Conservation (phyloP, 2,113 vertebrate genomes). For the Pteropus alecto region DNA sequence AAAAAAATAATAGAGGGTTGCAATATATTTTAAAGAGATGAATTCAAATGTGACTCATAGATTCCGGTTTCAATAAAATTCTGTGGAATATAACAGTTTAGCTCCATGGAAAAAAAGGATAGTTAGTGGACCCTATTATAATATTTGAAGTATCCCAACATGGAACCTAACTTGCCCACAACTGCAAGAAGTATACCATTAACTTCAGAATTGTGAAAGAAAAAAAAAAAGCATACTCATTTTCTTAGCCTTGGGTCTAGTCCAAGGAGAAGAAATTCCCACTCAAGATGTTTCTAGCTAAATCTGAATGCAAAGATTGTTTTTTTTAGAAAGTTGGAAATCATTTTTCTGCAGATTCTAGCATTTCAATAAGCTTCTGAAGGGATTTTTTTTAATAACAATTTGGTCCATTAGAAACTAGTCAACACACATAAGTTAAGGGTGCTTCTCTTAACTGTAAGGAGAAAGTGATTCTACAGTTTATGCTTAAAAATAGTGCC, state of each 20-base stretch:
- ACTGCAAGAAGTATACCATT: constrained; percentile 53
- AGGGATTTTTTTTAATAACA: background rate
- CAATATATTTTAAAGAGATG: constrained; percentile 65
- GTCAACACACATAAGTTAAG: background rate
- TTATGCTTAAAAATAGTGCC: background rate
- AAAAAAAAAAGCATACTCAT: background rate
- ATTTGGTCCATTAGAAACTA: constrained; percentile 4
- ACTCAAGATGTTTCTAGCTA: constrained; percentile 30
- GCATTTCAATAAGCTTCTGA: background rate
- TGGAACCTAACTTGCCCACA: constrained; percentile 64
- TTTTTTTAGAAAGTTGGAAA: constrained; percentile 36
- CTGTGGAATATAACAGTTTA: constrained; percentile 35
- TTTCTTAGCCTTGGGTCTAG: constrained; percentile 12
- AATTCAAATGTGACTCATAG: constrained; percentile 61
- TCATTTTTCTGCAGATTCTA: background rate
- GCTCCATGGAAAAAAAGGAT: constrained; percentile 43
- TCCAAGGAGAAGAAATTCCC: constrained; percentile 25
- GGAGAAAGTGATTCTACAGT: background rate
- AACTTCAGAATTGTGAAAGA: constrained; percentile 30
- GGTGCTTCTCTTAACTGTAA: background rate
- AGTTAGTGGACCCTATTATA: constrained; percentile 56
- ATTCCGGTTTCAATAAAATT: constrained; percentile 60
- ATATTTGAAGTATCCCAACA: constrained; percentile 55
- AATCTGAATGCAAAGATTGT: constrained; percentile 3
- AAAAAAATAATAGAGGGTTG: constrained; percentile 71